Evolutionary conservation across 1,140 invertebrate species (phyloP).

Genomic region (Metaphire vulgaris): DNA sequence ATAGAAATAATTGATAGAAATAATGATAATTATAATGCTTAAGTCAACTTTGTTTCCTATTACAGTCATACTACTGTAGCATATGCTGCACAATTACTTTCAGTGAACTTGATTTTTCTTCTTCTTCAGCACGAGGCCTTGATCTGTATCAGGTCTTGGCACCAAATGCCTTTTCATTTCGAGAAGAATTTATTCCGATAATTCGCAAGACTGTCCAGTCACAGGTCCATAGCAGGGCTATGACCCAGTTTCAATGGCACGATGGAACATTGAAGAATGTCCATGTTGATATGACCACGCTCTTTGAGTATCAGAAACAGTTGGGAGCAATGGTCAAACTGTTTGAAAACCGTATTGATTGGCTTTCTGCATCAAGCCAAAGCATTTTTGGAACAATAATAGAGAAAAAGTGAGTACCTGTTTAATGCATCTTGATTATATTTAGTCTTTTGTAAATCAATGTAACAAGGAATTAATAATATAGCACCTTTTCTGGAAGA

Average conservation of each 20-base stretch:
- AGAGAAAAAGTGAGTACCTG: slow-evolving; percentile 46
- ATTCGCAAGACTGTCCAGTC: slow-evolving; percentile 52
- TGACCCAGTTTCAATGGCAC: slow-evolving; percentile 52
- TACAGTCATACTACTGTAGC: too few species aligned
- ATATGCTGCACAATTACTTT: too few species aligned
- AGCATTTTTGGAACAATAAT: slow-evolving; percentile 51
- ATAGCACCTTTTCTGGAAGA: too few species aligned
- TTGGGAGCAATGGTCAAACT: slow-evolving; percentile 46
- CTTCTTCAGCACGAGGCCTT: slow-evolving; percentile 44
- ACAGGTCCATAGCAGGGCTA: slow-evolving; percentile 53
- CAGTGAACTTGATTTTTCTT: too few species aligned
- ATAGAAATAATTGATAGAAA: too few species aligned
- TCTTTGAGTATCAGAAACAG: slow-evolving; percentile 54
- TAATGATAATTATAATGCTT: too few species aligned
- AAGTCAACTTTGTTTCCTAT: too few species aligned
- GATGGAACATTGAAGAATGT: slow-evolving; percentile 52
- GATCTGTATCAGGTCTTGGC: slow-evolving; percentile 51
- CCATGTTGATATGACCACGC: slow-evolving; percentile 50
- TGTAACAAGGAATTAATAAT: too few species aligned
- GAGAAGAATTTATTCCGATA: slow-evolving; percentile 51
- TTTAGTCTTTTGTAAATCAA: too few species aligned
- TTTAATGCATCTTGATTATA: too few species aligned
- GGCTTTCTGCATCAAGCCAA: slow-evolving; percentile 48
- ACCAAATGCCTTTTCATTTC: slow-evolving; percentile 51
- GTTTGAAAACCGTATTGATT: slow-evolving; percentile 50